Conservation (phyloP, 1,140 invertebrate species). For the Eriosoma lanigerum region DNA sequence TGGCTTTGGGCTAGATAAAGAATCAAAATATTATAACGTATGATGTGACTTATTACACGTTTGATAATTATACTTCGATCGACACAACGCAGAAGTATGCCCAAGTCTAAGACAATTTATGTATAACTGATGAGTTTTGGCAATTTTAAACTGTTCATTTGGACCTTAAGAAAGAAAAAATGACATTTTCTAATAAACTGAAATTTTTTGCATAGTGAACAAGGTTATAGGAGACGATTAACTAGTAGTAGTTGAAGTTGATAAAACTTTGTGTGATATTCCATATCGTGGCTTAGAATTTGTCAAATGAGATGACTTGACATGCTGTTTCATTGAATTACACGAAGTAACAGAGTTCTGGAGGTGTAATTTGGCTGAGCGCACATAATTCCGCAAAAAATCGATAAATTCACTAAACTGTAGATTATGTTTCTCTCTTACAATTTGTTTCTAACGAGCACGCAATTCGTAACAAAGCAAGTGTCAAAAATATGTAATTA, state of each 20-base stretch:
- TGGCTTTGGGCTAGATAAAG: too few species aligned
- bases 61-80: not conserved
- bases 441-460: not conserved
- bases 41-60: not conserved
- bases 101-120: not conserved
- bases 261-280: not conserved
- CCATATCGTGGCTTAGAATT: too few species aligned
- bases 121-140: not conserved
- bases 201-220: not conserved
- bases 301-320: too few species aligned
- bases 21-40: not conserved
- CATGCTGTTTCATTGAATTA: too few species aligned
- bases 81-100: not conserved
- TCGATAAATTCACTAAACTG: not conserved
- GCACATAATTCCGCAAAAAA: not conserved
- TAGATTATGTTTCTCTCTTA: not conserved
- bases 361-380: not conserved
- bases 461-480: not conserved
- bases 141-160: not conserved
- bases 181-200: not conserved
- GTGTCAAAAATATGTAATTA: not conserved
- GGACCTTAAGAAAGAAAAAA: too few species aligned
- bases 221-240: not conserved
- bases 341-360: too few species aligned
- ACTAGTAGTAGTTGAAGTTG: not conserved